Evolutionary conservation across 53 echinoderm and acorn worm genomes (phyloP), one percentile per base, ranked within the genome.

Genomic region (Temnopleurus reevesii): DNA sequence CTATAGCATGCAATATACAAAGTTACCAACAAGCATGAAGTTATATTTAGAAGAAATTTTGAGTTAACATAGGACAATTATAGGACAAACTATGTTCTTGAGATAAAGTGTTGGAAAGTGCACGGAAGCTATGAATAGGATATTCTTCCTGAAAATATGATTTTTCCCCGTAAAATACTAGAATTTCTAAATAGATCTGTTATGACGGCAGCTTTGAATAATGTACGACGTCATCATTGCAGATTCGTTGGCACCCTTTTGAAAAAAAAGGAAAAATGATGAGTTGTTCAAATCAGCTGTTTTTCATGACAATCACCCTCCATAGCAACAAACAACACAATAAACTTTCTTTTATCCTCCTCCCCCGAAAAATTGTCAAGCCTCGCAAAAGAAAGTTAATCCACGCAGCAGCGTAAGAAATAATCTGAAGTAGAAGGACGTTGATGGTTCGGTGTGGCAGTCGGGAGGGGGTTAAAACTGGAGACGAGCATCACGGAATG

Each of bases 271-370:
- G 33, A 61, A 6, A 31, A 55, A n/a, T 55, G 19, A 36, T 66
- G 35, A 66, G 35, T 3, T 36, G 66, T 66, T 41, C 36, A 8
- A 6, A 49, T 77, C 79, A 77, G 79, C 79, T 77, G 79, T 47
- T 77, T 77, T 28, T 41, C 27, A 47, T 47, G 46, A 46, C 49
- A 77, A 77, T 47, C 29, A 77, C 45, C 15, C n/a, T 26, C 41
- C 79, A 26, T 77, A 49, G 49, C 49, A 46, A 77, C 79, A 46
- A 77, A 44, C 45, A 0, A 28, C 76, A 76, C 79, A 77, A 77
- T 77, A 47, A 47, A 28, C 79, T 46, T 77, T 77, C 46, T 77
- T 47, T 21, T 26, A 25, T 47, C 79, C 23, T 19, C 26, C 29
- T 47, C 49, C 47, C 15, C 46, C 49, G 26, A 45, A 76, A 15